These are phyloP conservation scores for Gisinianus flammeolus DNA, from an alignment of 2,888 invertebrate genomes.

Conservation along the genomic window DNA sequence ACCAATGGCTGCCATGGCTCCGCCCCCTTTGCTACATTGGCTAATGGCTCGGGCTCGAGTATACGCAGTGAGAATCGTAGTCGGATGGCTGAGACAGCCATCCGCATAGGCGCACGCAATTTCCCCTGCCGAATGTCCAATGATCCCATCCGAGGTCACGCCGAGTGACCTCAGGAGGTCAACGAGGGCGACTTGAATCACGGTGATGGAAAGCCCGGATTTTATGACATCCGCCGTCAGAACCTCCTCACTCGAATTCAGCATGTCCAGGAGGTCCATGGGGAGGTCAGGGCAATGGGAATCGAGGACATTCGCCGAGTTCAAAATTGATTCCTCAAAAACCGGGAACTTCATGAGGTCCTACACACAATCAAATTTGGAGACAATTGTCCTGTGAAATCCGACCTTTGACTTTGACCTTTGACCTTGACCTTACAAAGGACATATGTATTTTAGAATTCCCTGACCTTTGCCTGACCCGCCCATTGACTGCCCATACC, in stretches of 20 bases:
- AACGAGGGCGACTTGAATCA: constrained; percentile 80
- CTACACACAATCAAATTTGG: too few relatives aligned
- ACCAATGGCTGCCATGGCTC: constrained; percentile 89
- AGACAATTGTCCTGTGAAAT: too few relatives aligned
- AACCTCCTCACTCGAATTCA: constrained; percentile 82
- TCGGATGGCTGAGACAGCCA: constrained; percentile 90
- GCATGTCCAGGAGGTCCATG: constrained; percentile 75
- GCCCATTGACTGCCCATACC: constrained; percentile 70
- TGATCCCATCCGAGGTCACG: constrained; percentile 87
- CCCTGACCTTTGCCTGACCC: constrained; percentile 67
- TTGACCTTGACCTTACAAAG: too few relatives aligned
- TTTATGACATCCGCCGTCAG: constrained; percentile 79
- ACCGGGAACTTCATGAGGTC: constrained; percentile 64
- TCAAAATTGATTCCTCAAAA: constrained; percentile 71
- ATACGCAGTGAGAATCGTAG: constrained; percentile 90
- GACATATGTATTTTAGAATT: too few relatives aligned
- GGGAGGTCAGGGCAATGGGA: constrained; percentile 81
- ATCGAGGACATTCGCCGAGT: constrained; percentile 76
- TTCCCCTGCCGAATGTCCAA: constrained; percentile 95
- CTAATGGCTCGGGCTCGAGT: constrained; percentile 65
- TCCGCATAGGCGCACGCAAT: constrained; percentile 96
- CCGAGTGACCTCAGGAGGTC: constrained; percentile 78
- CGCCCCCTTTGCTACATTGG: constrained; percentile 73
- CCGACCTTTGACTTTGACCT: too few relatives aligned
- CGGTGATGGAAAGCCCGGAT: constrained; percentile 80